Conservation (phyloP, 2,888 invertebrate genomes). For the Lepetodrilus schrolli region DNA sequence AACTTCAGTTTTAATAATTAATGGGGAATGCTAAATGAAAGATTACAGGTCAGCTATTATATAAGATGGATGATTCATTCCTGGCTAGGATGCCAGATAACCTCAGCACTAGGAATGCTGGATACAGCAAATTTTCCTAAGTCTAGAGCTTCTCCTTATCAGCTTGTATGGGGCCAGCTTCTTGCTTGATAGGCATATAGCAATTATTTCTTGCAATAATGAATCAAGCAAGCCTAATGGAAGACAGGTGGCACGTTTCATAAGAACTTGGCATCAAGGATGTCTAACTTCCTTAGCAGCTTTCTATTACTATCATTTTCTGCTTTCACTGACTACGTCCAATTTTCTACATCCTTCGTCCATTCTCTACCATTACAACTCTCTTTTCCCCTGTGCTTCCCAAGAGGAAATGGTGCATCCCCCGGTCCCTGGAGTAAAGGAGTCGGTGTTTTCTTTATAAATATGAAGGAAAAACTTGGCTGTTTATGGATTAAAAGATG, state of each 20-base stretch:
- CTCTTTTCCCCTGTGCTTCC: background rate
- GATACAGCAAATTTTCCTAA: too few species aligned
- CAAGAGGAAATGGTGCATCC: background rate
- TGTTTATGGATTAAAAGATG: background rate
- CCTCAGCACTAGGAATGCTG: too few species aligned
- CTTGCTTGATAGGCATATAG: constrained; percentile 41
- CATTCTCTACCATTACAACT: constrained; percentile 6
- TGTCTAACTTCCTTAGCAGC: constrained; percentile 8
- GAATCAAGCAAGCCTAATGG: constrained; percentile 34
- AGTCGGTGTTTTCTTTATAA: constrained; percentile 11
- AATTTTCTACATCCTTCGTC: constrained; percentile 17
- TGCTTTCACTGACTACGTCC: constrained; percentile 11
- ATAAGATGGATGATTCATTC: too few species aligned
- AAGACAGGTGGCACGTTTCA: constrained; percentile 35
- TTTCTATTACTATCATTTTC: constrained; percentile 24
- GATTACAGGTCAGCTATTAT: too few species aligned
- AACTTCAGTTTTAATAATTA: too few species aligned
- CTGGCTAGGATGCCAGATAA: too few species aligned
- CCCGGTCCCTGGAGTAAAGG: background rate
- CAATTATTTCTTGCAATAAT: constrained; percentile 41
- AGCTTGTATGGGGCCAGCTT: constrained; percentile 17
- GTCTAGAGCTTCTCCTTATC: constrained; percentile 28
- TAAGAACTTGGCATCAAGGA: background rate
- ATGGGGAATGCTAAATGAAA: too few species aligned
- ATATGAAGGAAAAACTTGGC: background rate